phyloP scores from a whole-genome alignment of 2,888 invertebrate genomes.

The Ecdyonurus torrentis region DNA sequence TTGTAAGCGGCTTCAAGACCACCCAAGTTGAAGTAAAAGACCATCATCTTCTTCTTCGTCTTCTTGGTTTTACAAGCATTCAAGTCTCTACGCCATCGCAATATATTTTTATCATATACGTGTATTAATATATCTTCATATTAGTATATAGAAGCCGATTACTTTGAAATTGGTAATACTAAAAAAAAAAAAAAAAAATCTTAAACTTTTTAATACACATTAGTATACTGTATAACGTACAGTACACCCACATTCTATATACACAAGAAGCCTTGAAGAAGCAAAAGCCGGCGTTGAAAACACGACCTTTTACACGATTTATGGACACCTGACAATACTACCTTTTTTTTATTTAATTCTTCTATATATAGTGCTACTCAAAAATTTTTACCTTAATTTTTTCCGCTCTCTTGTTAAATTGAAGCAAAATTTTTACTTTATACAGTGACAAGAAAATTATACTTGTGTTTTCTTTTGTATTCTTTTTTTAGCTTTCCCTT shows the following conservation, averaged over 20 bases:
- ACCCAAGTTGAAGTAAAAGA: not conserved
- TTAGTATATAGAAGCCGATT: not conserved
- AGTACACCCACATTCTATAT: not conserved
- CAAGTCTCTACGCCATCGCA: not conserved
- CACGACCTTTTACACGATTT: not conserved
- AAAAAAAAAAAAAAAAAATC: no score
- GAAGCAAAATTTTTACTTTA: not conserved
- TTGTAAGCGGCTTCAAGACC: not conserved
- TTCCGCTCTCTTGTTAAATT: no score
- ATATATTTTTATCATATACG: no score
- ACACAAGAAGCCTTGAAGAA: not conserved
- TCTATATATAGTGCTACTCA: not conserved
- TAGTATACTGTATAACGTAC: not conserved
- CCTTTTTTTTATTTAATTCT: not conserved
- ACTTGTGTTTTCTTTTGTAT: not conserved
- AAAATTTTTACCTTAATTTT: not conserved
- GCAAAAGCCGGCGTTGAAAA: not conserved
- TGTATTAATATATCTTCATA: no score
- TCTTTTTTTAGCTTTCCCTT: not conserved
- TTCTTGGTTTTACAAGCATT: not conserved
- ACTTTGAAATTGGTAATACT: not conserved
- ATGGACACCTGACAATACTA: not conserved
- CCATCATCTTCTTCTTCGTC: not conserved
- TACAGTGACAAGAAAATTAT: not conserved
- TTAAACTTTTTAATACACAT: not conserved